phyloP scores from a whole-genome alignment of 1,140 invertebrate genomes.

The Drosophila lacteicornis region DNA sequence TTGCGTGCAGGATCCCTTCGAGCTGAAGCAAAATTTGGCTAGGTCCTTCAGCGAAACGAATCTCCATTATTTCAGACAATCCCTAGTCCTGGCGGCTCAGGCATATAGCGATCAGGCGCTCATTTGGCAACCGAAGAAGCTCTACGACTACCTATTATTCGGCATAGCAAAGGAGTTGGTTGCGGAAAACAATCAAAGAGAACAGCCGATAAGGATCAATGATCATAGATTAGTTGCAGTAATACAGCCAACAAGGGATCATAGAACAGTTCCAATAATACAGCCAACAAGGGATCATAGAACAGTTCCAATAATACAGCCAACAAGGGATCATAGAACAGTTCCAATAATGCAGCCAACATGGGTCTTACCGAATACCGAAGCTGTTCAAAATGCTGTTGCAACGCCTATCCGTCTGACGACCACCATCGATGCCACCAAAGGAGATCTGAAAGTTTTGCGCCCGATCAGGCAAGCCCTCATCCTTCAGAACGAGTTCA shows the following conservation, averaged over 20 bases:
- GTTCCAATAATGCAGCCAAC: too few species aligned
- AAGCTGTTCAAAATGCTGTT: conserved; percentile 2
- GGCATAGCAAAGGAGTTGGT: conserved; percentile 47
- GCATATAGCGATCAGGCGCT: conserved; percentile 29
- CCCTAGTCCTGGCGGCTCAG: conserved; percentile 36
- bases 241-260: conserved; percentile 4
- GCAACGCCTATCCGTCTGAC: not conserved
- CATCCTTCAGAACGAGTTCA: too few species aligned
- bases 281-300: conserved; percentile 4
- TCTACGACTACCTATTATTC: conserved; percentile 65
- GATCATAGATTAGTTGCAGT: too few species aligned
- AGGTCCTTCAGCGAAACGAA: conserved; percentile 48
- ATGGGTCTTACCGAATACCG: too few species aligned
- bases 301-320: too few species aligned
- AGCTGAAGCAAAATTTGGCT: conserved; percentile 62
- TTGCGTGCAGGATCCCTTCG: conserved; percentile 74
- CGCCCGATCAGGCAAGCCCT: not conserved
- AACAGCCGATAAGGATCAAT: conserved; percentile 3
- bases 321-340: too few species aligned
- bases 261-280: too few species aligned
- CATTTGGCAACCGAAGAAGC: conserved; percentile 5
- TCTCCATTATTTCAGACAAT: conserved; percentile 56
- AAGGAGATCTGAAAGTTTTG: conserved; percentile 2
- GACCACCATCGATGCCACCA: not conserved
- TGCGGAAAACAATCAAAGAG: not conserved